Conservation (phyloP, 2,888 invertebrate species). For the Ichneumon xanthorius region DNA sequence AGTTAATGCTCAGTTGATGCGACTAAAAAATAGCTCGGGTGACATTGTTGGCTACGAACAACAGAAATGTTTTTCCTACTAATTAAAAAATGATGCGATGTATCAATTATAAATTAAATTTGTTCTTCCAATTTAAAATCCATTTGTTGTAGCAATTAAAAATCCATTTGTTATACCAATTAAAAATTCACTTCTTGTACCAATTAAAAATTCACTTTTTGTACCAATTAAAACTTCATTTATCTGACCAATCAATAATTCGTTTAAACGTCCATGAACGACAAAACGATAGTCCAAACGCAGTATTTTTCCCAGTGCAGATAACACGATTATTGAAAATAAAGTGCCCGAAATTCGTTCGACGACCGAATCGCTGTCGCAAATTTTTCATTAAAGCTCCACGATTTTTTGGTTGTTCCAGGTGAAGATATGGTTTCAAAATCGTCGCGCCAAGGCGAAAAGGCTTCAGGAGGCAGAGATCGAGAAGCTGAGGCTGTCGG, state of each 20-base stretch:
- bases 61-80: neutral
- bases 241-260: too few relatives aligned
- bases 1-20: neutral
- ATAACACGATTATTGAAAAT: too few relatives aligned
- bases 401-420: slow-evolving; percentile 82
- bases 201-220: too few relatives aligned
- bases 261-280: too few relatives aligned
- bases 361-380: neutral
- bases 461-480: slow-evolving; percentile 98
- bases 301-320: too few relatives aligned
- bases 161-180: neutral
- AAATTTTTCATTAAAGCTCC: neutral
- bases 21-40: neutral
- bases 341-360: too few relatives aligned
- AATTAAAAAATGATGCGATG: neutral
- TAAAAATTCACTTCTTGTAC: too few relatives aligned
- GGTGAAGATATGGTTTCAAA: slow-evolving; percentile 92
- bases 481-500: slow-evolving; percentile 95
- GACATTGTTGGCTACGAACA: neutral
- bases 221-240: too few relatives aligned
- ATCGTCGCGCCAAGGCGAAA: slow-evolving; percentile 97
- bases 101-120: neutral
- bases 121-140: neutral
- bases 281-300: too few relatives aligned
- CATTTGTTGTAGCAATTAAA: neutral